A percentile compares a stretch with the other conserved stretches of the same genome.
These are phyloP conservation scores for Odontophorus gujanensis DNA, from an alignment of 2,113 vertebrate genomes.

Conservation along the genomic window DNA sequence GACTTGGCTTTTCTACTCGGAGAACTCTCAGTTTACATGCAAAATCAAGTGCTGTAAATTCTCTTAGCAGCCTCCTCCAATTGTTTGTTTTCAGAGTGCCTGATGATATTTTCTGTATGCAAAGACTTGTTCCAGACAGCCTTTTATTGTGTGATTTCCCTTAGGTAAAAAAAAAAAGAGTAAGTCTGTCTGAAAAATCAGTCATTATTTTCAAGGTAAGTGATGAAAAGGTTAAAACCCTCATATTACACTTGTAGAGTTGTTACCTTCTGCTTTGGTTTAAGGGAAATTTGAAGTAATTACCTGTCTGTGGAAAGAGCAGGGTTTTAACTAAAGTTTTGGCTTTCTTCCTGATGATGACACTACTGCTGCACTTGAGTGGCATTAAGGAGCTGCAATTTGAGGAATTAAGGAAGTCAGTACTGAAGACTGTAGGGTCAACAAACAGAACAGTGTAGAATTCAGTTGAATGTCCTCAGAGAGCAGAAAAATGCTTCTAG, in stretches of 20 bases:
- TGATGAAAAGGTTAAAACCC: not conserved
- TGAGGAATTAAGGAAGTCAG: not conserved
- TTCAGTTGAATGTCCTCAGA: not conserved
- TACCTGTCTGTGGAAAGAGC: not conserved
- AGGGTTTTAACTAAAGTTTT: not conserved
- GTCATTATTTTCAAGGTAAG: not conserved
- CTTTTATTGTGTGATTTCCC: not conserved
- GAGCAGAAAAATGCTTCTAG: not conserved
- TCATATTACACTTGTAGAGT: not conserved
- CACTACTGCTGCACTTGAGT: not conserved
- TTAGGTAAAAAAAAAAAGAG: not conserved
- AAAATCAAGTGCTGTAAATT: fast-evolving
- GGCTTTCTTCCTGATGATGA: not conserved
- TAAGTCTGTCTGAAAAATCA: not conserved
- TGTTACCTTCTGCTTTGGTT: not conserved
- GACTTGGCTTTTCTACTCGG: not conserved
- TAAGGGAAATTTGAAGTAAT: not conserved
- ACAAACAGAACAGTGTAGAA: not conserved
- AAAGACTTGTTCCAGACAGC: not conserved
- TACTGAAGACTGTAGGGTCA: not conserved
- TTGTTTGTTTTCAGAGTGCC: not conserved
- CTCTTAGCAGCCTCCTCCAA: not conserved
- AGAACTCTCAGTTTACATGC: not conserved
- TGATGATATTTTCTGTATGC: not conserved
- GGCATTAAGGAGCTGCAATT: not conserved